Evolutionary conservation across 2,888 invertebrate genomes (phyloP).

Genomic region (Folsomia manolachei): DNA sequence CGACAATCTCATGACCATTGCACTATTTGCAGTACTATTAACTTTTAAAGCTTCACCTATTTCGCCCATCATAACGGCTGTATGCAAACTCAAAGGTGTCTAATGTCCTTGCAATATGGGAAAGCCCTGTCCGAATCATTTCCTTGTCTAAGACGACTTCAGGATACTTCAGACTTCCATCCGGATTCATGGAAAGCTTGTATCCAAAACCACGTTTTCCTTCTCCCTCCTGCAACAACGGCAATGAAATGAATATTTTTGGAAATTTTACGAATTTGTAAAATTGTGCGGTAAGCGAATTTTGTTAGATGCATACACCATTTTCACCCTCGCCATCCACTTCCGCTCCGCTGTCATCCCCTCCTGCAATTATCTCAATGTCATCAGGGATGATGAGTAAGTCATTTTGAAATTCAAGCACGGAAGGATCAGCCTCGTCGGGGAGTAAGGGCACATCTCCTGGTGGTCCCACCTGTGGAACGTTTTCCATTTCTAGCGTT

Average conservation of each 20-base stretch:
- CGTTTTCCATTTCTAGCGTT: too few species aligned
- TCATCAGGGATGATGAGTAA: neutral
- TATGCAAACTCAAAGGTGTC: constrained; percentile 39
- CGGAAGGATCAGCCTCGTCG: too few species aligned
- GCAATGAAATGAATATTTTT: too few species aligned
- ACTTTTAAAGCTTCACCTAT: constrained; percentile 31
- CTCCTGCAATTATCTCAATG: neutral
- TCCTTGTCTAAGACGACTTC: constrained; percentile 24
- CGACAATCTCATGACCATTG: constrained; percentile 52
- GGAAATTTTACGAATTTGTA: too few species aligned
- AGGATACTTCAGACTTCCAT: neutral
- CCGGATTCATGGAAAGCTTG: neutral
- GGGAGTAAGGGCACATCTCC: too few species aligned
- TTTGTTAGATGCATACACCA: too few species aligned
- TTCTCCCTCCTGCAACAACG: neutral
- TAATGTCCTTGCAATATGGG: constrained; percentile 29
- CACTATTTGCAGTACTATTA: too few species aligned
- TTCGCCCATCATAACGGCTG: constrained; percentile 29
- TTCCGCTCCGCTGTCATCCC: too few species aligned
- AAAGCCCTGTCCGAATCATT: constrained; percentile 28
- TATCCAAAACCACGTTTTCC: neutral
- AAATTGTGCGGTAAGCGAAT: too few species aligned
- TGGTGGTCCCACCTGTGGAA: too few species aligned
- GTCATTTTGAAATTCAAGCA: neutral
- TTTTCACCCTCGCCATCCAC: neutral